Evolutionary conservation across 2,797 vertebrate genomes (phyloP), one percentile per base, ranked within the genome.

Genomic region (Gila robusta): DNA sequence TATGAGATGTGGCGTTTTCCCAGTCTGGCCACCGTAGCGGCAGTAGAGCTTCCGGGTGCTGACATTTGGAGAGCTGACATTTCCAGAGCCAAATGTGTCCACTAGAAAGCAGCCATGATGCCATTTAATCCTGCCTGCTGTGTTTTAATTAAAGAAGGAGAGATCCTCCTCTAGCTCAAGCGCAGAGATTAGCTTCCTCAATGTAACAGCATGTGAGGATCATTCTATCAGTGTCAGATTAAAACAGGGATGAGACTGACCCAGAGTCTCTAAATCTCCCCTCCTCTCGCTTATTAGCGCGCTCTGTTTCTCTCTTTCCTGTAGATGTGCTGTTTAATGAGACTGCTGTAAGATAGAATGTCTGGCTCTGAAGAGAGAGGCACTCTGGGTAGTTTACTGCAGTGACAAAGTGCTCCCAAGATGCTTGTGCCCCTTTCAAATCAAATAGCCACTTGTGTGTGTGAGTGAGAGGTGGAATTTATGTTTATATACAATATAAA

Each of bases 1-100:
- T 96, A 66, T 71, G 28, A 81, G 14, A 59, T 56, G 23, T 72
- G 19, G 16, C 9, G 35, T 35, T 62, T 59, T 21, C 39, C 26
- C 54, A 9, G 67, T 23, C 12, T 70, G 49, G 26, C 67, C 16
- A 21, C 64, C 21, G 39, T 79, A 44, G 47, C 16, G 14, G 35
- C 17, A 14, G 19, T 62, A 49, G 39, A 70, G 82, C 56, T 83
- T 73, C 76, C 83, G 64, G 84, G 71, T 83, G 84, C 73, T 91
- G 90, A 83, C 90, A 90, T 91, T 92, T 91, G 81, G 81, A 87
- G 77, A 81, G 82, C 79, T 92, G 91, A 91, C 89, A 91, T 92
- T 92, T 90, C 32, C 84, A 86, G 83, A 86, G 82, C 77, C 76
- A 79, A 85, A 84, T 82, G 78, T 80, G 79, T 88, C 85, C 74